Conservation (phyloP, 2,113 vertebrate species). For the Capreolus pygargus region DNA sequence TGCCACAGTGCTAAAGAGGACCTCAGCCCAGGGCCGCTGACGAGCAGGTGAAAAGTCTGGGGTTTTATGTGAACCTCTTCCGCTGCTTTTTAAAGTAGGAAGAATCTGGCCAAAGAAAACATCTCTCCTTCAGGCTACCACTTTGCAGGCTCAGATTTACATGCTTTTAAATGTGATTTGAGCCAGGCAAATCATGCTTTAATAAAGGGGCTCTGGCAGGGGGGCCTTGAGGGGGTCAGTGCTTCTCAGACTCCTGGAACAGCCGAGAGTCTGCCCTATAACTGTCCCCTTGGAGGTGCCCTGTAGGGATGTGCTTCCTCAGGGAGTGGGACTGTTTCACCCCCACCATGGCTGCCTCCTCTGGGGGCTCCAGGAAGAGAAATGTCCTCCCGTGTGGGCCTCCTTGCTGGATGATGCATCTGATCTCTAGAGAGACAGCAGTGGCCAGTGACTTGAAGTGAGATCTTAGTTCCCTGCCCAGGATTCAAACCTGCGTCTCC, state of each 20-base stretch:
- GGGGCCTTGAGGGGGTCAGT: neutral
- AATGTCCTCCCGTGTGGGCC: neutral
- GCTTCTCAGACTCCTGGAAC: neutral
- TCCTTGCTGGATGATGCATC: neutral
- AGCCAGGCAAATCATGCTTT: neutral
- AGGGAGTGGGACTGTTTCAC: neutral
- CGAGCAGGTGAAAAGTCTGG: neutral
- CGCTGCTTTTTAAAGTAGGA: neutral
- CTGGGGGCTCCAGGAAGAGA: neutral
- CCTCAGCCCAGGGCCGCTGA: neutral
- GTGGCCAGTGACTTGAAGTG: neutral
- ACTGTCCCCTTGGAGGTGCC: accelerated
- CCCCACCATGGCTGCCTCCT: accelerated
- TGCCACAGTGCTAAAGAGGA: neutral
- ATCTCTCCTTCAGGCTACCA: neutral
- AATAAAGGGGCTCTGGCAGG: neutral
- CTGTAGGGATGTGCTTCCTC: neutral
- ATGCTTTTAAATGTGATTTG: neutral
- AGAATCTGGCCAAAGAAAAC: neutral
- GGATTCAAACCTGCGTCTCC: neutral
- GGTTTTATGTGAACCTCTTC: neutral
- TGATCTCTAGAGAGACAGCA: neutral
- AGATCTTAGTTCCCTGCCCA: neutral
- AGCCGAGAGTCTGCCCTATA: accelerated
- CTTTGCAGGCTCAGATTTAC: neutral